phyloP scores from a whole-genome alignment of 2,888 invertebrate species.

The Bugula neritina region DNA sequence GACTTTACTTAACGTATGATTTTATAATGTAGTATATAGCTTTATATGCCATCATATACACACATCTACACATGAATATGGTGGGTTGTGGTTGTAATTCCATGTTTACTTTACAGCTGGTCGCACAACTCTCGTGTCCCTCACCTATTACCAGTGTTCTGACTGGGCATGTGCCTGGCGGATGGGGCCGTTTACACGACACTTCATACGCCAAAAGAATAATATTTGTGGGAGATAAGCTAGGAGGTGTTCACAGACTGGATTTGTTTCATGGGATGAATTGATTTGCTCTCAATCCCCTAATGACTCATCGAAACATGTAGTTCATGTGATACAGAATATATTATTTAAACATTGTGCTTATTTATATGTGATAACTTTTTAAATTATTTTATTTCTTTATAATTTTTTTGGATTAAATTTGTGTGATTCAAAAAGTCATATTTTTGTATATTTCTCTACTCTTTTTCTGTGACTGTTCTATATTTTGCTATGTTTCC shows the following conservation, averaged over 20 bases:
- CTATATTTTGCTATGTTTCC: too few species aligned
- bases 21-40: too few species aligned
- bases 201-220: neutral
- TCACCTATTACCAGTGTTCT: conserved; percentile 6
- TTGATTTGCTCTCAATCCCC: too few species aligned
- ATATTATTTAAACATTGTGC: neutral
- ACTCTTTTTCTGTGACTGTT: too few species aligned
- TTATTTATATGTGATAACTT: neutral
- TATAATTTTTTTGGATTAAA: neutral
- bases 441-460: too few species aligned
- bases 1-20: too few species aligned
- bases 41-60: too few species aligned
- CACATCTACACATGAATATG: too few species aligned
- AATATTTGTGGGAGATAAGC: neutral
- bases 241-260: conserved; percentile 13
- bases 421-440: neutral
- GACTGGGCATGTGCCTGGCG: neutral
- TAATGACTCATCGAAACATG: neutral
- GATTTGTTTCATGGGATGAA: too few species aligned
- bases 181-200: neutral
- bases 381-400: neutral
- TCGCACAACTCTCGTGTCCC: neutral
- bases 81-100: neutral
- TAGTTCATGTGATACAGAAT: neutral
- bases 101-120: neutral